phyloP scores from a whole-genome alignment of 1,140 invertebrate species.

The Nebria ingens region DNA sequence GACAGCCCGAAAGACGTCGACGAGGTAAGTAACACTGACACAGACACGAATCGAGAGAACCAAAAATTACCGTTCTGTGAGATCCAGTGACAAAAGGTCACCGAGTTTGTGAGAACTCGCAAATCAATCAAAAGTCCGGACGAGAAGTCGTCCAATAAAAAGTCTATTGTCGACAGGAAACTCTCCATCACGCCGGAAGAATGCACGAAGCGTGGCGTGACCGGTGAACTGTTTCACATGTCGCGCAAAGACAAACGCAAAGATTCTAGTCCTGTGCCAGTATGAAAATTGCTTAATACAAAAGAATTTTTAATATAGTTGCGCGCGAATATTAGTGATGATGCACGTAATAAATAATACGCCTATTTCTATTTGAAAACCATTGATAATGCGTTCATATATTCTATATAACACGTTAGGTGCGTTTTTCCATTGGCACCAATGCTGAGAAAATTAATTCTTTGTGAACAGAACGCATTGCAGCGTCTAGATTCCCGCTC shows the following conservation, averaged over 20 bases:
- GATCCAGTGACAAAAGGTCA: slow-evolving; percentile 56
- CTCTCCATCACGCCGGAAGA: neutral
- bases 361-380: too few species aligned
- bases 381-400: too few species aligned
- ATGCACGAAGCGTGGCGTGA: neutral
- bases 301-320: neutral
- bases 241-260: slow-evolving; percentile 1
- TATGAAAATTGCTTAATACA: slow-evolving; percentile 4
- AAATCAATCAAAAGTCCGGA: slow-evolving; percentile 34
- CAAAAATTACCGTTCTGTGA: slow-evolving; percentile 55
- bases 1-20: slow-evolving; percentile 43
- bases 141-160: slow-evolving; percentile 22
- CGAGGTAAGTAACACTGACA: slow-evolving; percentile 42
- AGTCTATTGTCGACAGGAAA: neutral
- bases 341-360: too few species aligned
- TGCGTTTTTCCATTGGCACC: too few species aligned
- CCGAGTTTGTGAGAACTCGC: slow-evolving; percentile 37
- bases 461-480: too few species aligned
- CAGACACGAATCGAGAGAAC: slow-evolving; percentile 40
- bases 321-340: too few species aligned
- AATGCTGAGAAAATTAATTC: too few species aligned
- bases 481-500: too few species aligned
- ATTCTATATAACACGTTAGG: too few species aligned
- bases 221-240: neutral
- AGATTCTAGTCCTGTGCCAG: slow-evolving; percentile 4